Percentiles rank a stretch among this genome's conserved stretches.
These are phyloP conservation scores for Dipus sagitta DNA, from an alignment of 2,797 vertebrate species.

Conservation along the genomic window DNA sequence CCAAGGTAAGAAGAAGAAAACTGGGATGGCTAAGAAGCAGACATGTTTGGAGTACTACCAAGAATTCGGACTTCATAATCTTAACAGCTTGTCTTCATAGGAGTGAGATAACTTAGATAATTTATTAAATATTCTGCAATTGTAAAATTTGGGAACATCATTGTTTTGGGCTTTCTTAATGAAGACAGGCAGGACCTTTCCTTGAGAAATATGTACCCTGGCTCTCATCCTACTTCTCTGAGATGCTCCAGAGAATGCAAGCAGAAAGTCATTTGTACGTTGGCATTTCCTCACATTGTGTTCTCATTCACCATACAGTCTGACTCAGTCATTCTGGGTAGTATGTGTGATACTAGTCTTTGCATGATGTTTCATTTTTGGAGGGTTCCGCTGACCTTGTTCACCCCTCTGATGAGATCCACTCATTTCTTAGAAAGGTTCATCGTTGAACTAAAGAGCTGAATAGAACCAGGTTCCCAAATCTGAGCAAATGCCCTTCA, in stretches of 20 bases:
- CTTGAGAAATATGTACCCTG: background rate
- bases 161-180: background rate
- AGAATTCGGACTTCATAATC: background rate
- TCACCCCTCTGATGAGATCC: background rate
- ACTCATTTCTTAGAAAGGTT: background rate
- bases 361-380: background rate
- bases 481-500: conserved; percentile 1
- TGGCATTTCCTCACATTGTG: background rate
- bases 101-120: background rate
- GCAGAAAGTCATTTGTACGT: background rate
- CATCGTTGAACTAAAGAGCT: background rate
- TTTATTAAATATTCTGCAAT: background rate
- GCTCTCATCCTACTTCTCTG: background rate
- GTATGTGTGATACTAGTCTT: background rate
- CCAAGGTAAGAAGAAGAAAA: background rate
- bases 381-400: background rate
- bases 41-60: background rate
- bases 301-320: background rate
- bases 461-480: background rate
- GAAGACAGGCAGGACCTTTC: background rate
- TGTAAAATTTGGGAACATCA: background rate
- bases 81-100: background rate
- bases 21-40: background rate
- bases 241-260: background rate
- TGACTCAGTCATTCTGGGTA: background rate